These are phyloP conservation scores for Haplotaxodon microlepis DNA, from an alignment of 2,113 vertebrate genomes.

Conservation along the genomic window DNA sequence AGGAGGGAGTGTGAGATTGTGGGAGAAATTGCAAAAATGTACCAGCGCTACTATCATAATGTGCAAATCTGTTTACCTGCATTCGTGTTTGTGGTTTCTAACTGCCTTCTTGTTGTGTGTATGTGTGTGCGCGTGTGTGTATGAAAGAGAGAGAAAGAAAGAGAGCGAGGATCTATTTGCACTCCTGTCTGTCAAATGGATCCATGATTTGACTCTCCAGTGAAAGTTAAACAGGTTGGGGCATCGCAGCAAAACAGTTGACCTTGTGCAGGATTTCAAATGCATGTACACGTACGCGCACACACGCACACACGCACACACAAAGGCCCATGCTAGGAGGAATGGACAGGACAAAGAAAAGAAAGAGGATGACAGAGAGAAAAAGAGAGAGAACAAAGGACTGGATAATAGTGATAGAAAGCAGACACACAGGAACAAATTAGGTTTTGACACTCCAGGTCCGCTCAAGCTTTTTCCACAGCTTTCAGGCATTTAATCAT, in stretches of 20 bases:
- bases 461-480: neutral
- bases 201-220: neutral
- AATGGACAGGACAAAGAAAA: neutral
- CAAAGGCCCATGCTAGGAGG: neutral
- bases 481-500: neutral
- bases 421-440: neutral
- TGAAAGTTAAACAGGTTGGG: slow-evolving; percentile 31
- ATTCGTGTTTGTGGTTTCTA: neutral
- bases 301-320: neutral
- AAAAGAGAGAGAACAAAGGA: neutral
- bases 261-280: slow-evolving; percentile 15
- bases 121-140: neutral
- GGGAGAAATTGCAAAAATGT: neutral
- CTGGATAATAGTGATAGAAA: neutral
- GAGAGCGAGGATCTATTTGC: neutral
- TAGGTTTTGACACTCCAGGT: neutral
- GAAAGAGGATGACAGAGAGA: neutral
- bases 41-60: neutral
- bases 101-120: neutral
- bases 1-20: neutral
- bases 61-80: neutral
- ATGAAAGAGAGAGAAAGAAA: neutral
- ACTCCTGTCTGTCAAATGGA: slow-evolving; percentile 19
- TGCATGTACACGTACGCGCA: neutral
- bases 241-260: slow-evolving; percentile 3